These are phyloP conservation scores for Sorex maritimensis DNA, from an alignment of 2,797 vertebrate species.

Conservation along the genomic window DNA sequence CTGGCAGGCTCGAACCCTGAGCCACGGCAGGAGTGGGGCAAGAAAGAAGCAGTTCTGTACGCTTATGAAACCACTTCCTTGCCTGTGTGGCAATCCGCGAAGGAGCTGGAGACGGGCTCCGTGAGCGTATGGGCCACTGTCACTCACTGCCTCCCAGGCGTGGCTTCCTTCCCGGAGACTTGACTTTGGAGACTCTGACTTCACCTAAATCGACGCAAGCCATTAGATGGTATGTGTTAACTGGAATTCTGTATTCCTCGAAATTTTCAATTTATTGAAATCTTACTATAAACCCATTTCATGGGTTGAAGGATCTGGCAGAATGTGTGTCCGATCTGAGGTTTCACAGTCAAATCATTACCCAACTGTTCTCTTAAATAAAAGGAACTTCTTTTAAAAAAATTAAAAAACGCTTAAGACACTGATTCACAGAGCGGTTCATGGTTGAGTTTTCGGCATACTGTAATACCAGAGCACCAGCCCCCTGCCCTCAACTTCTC, in stretches of 20 bases:
- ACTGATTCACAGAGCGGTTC: no score
- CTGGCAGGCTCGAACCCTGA: no score
- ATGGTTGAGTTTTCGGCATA: no score
- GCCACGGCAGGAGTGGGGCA: no score
- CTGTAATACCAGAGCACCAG: no score
- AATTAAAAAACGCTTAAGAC: no score
- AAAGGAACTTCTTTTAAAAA: no score
- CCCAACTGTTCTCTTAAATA: no score
- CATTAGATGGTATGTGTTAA: not conserved
- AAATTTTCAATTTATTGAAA: conserved; percentile 44
- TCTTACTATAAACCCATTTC: conserved; percentile 33
- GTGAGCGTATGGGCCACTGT: not conserved
- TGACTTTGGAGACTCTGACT: not conserved
- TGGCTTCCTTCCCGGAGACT: conserved; percentile 38
- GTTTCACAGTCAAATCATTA: not conserved
- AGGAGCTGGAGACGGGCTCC: conserved; percentile 31
- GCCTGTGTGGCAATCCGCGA: conserved; percentile 71
- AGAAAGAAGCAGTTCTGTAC: conserved; percentile 69
- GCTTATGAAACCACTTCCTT: conserved; percentile 76
- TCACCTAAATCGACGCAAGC: not conserved
- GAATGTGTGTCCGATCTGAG: conserved; percentile 28
- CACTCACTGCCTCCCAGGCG: no score
- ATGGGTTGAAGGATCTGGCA: not conserved
- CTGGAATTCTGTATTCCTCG: not conserved
- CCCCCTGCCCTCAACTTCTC: no score